Evolutionary conservation across 2,113 vertebrate genomes (phyloP).

Genomic region (Lepisosteus oculatus): DNA sequence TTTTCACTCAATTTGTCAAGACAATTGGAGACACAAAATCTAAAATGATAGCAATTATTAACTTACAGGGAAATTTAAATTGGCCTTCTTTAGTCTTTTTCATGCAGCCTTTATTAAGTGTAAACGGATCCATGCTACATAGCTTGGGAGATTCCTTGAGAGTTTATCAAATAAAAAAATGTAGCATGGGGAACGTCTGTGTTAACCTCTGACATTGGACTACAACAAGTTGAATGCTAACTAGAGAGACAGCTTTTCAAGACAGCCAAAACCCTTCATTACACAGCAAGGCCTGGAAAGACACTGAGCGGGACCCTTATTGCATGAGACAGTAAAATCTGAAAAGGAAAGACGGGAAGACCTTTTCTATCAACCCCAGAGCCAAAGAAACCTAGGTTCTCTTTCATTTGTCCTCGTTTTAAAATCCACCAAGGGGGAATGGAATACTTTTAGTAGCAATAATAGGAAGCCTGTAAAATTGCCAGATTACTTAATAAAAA

Average conservation of each 20-base stretch:
- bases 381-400: neutral
- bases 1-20: constrained; percentile 45
- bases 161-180: constrained; percentile 33
- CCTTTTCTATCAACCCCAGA: neutral
- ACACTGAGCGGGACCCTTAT: neutral
- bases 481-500: constrained; percentile 70
- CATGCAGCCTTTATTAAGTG: constrained; percentile 33
- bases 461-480: constrained; percentile 52
- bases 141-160: constrained; percentile 30
- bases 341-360: neutral
- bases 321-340: neutral
- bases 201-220: constrained; percentile 21
- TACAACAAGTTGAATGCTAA: constrained; percentile 29
- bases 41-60: constrained; percentile 13
- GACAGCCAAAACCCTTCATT: neutral
- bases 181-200: constrained; percentile 17
- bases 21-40: neutral
- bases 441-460: constrained; percentile 35
- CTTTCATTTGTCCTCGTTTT: constrained; percentile 21
- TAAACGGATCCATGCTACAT: constrained; percentile 39
- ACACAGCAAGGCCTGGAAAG: neutral
- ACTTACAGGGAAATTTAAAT: constrained; percentile 38
- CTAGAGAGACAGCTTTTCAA: neutral
- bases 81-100: constrained; percentile 35
- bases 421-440: constrained; percentile 12